Base-by-base conservation (phyloP, 1,140 invertebrate species). In the Leptinotarsa undecemlineata region DNA sequence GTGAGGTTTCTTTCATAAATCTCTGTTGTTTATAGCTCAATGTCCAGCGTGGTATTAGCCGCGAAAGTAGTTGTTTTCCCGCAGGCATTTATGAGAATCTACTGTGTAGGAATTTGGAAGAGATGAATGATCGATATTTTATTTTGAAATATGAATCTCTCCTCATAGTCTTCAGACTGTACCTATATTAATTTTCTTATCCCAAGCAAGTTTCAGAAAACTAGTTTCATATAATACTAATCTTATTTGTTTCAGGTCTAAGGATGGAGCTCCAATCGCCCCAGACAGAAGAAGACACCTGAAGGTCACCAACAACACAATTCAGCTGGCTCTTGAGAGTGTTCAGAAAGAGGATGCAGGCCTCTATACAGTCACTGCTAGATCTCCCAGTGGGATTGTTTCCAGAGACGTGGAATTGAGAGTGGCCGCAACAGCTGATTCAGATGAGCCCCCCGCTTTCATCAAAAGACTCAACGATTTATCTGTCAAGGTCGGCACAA, bases 401-500 rank as follows among this genome's bases (percentile, higher is more conserved):
- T 76, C 77, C 19, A 81, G 82, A 62, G 82, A 84, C 23, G 26
- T 86, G 21, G 83, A 86, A 71, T 76, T 87, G 70, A 78, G 83
- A 26, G 83, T 87, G 17, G 78, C 78, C 23, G 82, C 85, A 19
- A 85, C 74, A 21, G 83, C 86, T 17, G 85, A 87, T 63, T 89
- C 89, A 71, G 91, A 91, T 77, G 90, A 92, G 84, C 92, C 91
- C n/a, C 94, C 94, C 1, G 84, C 89, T 48, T 95, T 96, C 83
- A 84, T 94, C 8, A 88, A 93, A 71, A 87, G 92, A 74, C 87
- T 96, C 6, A 91, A 90, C 75, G 93, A 95, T 85, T 88, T 95
- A 5, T 91, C 92, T 1, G 93, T 95, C 33, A 95, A 95, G 87
- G 93, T 96, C 80, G 94, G 94, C 73, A 93, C 94, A 4, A 87